Conservation (phyloP, 2,888 invertebrate genomes). For the Pecten maximus region DNA sequence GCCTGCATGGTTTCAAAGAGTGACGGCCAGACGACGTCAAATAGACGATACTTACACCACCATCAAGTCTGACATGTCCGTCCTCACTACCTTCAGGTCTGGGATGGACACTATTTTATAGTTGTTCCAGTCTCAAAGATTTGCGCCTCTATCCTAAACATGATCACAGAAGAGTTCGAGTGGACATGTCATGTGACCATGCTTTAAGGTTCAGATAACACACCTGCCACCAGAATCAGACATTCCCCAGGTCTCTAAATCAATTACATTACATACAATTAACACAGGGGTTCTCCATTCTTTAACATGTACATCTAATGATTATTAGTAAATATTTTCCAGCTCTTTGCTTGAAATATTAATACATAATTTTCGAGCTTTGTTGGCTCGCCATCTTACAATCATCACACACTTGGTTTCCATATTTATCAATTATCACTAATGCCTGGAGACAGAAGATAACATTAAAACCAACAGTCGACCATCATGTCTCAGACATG, state of each 20-base stretch:
- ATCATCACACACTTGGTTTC: no score
- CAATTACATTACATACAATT: not conserved
- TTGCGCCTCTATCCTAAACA: not conserved
- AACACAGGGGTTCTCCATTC: no score
- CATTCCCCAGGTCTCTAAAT: not conserved
- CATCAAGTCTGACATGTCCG: slow-evolving; percentile 21
- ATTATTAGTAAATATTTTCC: not conserved
- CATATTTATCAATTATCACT: no score
- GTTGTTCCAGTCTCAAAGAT: not conserved
- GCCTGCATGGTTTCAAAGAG: slow-evolving; percentile 15
- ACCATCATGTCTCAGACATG: no score
- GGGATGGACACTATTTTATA: not conserved
- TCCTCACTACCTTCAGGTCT: not conserved
- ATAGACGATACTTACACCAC: slow-evolving; percentile 2
- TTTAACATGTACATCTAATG: not conserved
- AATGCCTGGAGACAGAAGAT: no score
- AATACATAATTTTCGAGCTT: no score
- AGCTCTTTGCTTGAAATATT: no score
- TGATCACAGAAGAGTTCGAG: not conserved
- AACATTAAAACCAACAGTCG: no score
- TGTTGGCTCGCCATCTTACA: no score
- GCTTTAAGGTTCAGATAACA: not conserved
- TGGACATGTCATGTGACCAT: not conserved
- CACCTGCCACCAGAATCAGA: not conserved
- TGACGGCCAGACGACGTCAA: slow-evolving; percentile 20